Evolutionary conservation across 2,797 vertebrate species (phyloP), one percentile per base, ranked within the genome.

Genomic region (Chaetophractus vellerosus): DNA sequence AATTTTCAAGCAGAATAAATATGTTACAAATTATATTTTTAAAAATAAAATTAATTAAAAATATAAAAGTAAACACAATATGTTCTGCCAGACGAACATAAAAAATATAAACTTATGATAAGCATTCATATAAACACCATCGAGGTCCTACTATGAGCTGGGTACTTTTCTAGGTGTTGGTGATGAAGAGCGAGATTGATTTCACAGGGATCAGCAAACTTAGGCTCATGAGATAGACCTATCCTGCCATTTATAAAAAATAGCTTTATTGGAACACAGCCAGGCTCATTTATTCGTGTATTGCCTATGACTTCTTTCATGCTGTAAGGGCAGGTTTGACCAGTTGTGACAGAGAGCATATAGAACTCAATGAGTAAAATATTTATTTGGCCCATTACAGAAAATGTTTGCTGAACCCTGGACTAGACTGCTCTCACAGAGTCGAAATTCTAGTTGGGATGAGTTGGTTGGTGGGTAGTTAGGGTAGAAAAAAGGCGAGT

Each of bases 41-140:
- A 33, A 86, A 87, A 74, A 61, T 48, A 48, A 33, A 48, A 75
- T 64, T 74, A 57, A 75, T 57, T 74, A 55, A 57, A 45, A 71
- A 36, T 68, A 52, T 57, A 84, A 78, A 78, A 48, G 11, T 36
- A 59, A 61, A 23, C 5, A 41, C 18, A 75, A 8, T 0, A 23
- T 26, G 18, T 68, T 89, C 21, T 83, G 9, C 19, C 61, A 84
- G 52, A 75, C 11, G 55, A 59, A 33, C 7, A 18, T 6, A 52
- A 28, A 84, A 88, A 89, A 78, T 82, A 26, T 33, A 61, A 50
- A 61, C 33, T 36, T 75, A 28, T 88, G 61, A 66, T 23, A 66
- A 45, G 6, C 8, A 63, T 66, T 63, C 5, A 68, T 68, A 8
- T 74, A 52, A 12, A 72, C 50, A 48, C 36, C 71, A 50, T 11